Evolutionary conservation across 2,888 invertebrate species (phyloP).

Genomic region (Steromphala cineraria): DNA sequence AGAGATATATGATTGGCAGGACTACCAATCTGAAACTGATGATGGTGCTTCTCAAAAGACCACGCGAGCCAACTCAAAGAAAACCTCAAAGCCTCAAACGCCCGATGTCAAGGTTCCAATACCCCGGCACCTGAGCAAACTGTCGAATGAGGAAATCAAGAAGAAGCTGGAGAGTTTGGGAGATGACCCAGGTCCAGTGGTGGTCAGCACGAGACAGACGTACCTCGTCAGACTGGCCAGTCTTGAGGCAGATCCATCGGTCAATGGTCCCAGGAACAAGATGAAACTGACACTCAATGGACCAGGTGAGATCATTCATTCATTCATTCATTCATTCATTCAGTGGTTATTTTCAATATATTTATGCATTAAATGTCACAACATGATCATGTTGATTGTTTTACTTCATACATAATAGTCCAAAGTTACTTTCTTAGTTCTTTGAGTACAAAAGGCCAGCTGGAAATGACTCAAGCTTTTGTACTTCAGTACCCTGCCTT

Average conservation of each 20-base stretch:
- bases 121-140: conserved; percentile 31
- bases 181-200: conserved; percentile 87
- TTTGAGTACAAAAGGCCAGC: too few species aligned
- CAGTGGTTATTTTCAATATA: too few species aligned
- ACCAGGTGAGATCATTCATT: conserved; percentile 44
- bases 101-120: not conserved
- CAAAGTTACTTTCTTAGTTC: too few species aligned
- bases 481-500: too few species aligned
- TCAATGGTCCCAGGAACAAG: conserved; percentile 8
- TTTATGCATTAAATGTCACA: too few species aligned
- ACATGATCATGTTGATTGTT: too few species aligned
- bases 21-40: conserved; percentile 16
- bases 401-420: too few species aligned
- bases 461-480: too few species aligned
- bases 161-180: conserved; percentile 78
- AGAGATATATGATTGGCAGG: conserved; percentile 59
- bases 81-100: not conserved
- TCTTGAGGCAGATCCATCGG: conserved; percentile 50
- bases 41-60: not conserved
- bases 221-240: conserved; percentile 85
- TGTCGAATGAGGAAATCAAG: conserved; percentile 52
- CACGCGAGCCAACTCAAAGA: not conserved
- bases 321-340: not conserved
- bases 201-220: conserved; percentile 84
- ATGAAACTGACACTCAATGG: conserved; percentile 33